These are phyloP conservation scores for Gallirallus australis DNA, from an alignment of 2,797 vertebrate genomes.

Conservation along the genomic window DNA sequence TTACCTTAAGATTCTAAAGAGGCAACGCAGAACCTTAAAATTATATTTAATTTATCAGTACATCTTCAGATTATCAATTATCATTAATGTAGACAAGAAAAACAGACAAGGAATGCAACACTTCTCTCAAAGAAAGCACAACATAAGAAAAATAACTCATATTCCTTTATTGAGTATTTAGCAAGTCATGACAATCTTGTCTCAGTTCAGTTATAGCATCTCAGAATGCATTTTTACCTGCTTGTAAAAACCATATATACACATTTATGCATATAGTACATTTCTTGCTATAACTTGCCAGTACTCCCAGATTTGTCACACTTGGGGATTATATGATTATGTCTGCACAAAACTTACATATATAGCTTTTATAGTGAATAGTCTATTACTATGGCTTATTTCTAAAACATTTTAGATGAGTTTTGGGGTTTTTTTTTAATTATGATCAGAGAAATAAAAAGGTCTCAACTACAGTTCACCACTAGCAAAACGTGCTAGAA, in stretches of 20 bases:
- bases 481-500: neutral
- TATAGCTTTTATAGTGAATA: neutral
- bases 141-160: neutral
- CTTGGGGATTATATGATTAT: neutral
- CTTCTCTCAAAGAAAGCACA: neutral
- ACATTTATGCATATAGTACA: neutral
- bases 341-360: neutral
- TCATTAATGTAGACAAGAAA: neutral
- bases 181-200: neutral
- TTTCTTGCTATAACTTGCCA: neutral
- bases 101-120: neutral
- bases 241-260: neutral
- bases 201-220: neutral
- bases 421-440: neutral
- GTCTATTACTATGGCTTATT: neutral
- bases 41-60: constrained; percentile 39
- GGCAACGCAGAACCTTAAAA: constrained; percentile 7
- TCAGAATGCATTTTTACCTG: neutral
- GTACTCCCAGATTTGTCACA: neutral
- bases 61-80: constrained; percentile 32
- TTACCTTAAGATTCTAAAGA: constrained; percentile 11
- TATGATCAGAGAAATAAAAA: rapidly evolving
- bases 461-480: rapidly evolving
- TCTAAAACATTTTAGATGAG: neutral
- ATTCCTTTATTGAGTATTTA: neutral